Conservation (phyloP, 2,797 vertebrate genomes). For the Mus minutoides region DNA sequence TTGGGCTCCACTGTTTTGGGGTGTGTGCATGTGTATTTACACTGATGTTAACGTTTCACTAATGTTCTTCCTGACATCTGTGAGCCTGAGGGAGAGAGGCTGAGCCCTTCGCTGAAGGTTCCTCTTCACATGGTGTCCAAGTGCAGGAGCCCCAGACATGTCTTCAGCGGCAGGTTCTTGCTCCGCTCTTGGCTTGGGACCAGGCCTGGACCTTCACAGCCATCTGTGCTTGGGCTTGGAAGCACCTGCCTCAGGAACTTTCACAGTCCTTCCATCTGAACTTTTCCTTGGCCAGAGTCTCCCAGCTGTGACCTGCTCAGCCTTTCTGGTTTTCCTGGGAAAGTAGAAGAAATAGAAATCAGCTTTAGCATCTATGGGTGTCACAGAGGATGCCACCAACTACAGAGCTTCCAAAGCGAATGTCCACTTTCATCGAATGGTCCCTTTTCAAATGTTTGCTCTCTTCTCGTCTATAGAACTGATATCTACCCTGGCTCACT, state of each 20-base stretch:
- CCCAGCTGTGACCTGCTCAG: neutral
- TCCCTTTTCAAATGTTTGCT: neutral
- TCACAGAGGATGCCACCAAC: accelerated
- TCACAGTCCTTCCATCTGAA: neutral
- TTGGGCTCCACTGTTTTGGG: neutral
- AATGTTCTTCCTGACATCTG: neutral
- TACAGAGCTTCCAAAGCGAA: neutral
- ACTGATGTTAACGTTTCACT: neutral
- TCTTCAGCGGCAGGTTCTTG: neutral
- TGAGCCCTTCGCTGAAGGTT: neutral
- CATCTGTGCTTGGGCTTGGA: neutral
- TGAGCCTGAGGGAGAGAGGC: neutral
- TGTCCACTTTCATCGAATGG: accelerated
- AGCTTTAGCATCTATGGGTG: accelerated
- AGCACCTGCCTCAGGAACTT: neutral
- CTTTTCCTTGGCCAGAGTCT: neutral
- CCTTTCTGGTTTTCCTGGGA: no score
- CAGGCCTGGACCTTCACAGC: neutral
- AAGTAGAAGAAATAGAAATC: neutral
- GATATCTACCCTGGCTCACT: accelerated
- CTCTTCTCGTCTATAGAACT: accelerated
- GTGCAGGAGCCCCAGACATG: accelerated
- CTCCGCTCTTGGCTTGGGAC: neutral
- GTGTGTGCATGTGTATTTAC: neutral
- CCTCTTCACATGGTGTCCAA: neutral